phyloP scores from a whole-genome alignment of 2,113 vertebrate genomes.

The Scalopus aquaticus region DNA sequence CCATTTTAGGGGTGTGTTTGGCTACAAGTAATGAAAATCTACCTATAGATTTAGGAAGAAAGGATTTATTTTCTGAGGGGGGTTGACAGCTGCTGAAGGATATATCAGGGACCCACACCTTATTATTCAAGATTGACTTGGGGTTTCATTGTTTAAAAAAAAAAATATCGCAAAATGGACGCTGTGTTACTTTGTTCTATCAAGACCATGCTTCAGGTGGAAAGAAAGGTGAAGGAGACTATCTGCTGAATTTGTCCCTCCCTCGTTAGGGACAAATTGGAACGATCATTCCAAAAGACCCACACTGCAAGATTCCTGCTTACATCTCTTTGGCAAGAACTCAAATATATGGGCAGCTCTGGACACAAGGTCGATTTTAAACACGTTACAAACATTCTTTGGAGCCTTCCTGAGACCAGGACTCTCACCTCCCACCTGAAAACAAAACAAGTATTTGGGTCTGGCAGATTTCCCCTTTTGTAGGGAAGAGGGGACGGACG shows the following conservation, averaged over 20 bases:
- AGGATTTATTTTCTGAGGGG: background rate
- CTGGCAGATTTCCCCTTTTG: background rate
- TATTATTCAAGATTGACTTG: background rate
- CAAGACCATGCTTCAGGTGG: background rate
- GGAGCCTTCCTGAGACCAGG: background rate
- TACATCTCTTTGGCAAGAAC: background rate
- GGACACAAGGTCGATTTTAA: background rate
- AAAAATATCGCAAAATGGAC: background rate
- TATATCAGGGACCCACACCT: background rate
- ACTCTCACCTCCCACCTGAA: background rate
- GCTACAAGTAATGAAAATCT: background rate
- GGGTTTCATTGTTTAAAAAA: background rate
- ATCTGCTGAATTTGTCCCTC: background rate
- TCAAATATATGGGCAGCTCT: background rate
- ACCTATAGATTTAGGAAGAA: background rate
- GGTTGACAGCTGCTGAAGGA: background rate
- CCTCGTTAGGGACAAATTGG: background rate
- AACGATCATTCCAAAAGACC: background rate
- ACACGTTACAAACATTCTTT: background rate
- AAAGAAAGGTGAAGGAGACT: background rate
- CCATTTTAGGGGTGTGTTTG: background rate
- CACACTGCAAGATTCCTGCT: conserved; percentile 19
- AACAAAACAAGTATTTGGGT: background rate
- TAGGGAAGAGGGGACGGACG: background rate
- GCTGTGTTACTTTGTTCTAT: background rate